Percentiles rank a stretch among this genome's conserved stretches.
phyloP scores from a whole-genome alignment of 2,797 vertebrate species.

The Mus spretus region DNA sequence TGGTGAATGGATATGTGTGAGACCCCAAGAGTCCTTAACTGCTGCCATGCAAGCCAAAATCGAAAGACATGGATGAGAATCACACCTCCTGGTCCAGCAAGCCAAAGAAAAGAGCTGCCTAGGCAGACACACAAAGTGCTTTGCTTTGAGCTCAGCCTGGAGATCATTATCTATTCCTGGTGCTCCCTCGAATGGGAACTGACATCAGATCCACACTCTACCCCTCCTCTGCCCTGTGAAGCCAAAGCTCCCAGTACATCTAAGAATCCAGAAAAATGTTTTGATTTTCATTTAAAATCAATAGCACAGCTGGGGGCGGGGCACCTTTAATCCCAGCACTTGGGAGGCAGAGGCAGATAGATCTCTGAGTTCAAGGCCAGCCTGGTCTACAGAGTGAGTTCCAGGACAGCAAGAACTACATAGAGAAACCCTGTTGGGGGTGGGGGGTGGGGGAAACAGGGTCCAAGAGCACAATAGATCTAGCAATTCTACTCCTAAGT shows the following conservation, averaged over 20 bases:
- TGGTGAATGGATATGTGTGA: neutral
- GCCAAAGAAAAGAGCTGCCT: rapidly evolving
- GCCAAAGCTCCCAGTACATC: neutral
- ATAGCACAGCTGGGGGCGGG: neutral
- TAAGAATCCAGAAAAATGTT: neutral
- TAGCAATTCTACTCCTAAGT: conserved; percentile 4
- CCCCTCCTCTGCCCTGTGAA: neutral
- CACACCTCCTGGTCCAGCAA: no score
- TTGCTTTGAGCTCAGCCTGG: conserved; percentile 1
- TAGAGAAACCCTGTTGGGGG: neutral
- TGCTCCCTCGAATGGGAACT: neutral
- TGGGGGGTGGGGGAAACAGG: rapidly evolving
- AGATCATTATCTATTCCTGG: neutral
- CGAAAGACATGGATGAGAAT: neutral
- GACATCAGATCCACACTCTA: conserved; percentile 4
- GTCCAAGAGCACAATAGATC: conserved; percentile 1
- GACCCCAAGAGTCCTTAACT: neutral
- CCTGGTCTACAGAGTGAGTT: neutral
- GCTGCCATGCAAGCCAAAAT: neutral
- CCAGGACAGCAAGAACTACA: neutral
- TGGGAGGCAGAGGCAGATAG: neutral
- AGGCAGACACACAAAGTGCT: neutral
- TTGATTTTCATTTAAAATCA: conserved; percentile 37
- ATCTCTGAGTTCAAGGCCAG: neutral
- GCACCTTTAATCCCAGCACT: neutral